These are phyloP conservation scores for Heliconius ismenius DNA, from an alignment of 2,888 invertebrate genomes.

Conservation along the genomic window DNA sequence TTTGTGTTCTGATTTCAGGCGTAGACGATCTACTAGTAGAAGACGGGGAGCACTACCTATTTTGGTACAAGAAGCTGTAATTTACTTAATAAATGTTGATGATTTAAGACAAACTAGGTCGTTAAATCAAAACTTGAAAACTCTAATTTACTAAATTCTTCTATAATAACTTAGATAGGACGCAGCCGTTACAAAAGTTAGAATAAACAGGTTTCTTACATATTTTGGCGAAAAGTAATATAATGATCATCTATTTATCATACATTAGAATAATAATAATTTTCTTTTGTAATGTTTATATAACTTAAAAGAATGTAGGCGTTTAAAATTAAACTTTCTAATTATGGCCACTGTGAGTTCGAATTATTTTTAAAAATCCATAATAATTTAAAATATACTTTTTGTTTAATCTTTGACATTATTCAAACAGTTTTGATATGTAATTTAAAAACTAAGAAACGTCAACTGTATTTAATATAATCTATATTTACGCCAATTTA, in stretches of 20 bases:
- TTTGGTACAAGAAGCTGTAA: conserved; percentile 96
- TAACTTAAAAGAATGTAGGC: neutral
- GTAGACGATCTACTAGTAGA: conserved; percentile 93
- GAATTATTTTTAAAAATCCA: neutral
- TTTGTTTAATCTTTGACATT: neutral
- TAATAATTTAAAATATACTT: neutral
- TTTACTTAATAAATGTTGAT: conserved; percentile 17
- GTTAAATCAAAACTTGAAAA: neutral
- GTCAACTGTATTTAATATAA: neutral
- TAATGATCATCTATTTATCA: neutral
- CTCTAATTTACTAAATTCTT: conserved; percentile 16
- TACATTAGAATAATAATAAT: neutral
- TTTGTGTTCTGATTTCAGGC: conserved; percentile 80
- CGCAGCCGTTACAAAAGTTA: conserved; percentile 15
- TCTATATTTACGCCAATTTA: too few relatives aligned
- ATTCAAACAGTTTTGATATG: too few relatives aligned
- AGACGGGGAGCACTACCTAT: conserved; percentile 93
- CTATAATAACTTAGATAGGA: conserved; percentile 16
- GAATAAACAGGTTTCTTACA: neutral
- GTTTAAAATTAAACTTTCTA: neutral
- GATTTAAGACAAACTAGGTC: conserved; percentile 12
- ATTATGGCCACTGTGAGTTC: neutral
- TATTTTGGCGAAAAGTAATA: neutral
- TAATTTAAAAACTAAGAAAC: neutral
- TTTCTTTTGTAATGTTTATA: neutral